These are phyloP conservation scores for Drosophila sordidapex DNA, from an alignment of 2,888 invertebrate species.

Conservation along the genomic window DNA sequence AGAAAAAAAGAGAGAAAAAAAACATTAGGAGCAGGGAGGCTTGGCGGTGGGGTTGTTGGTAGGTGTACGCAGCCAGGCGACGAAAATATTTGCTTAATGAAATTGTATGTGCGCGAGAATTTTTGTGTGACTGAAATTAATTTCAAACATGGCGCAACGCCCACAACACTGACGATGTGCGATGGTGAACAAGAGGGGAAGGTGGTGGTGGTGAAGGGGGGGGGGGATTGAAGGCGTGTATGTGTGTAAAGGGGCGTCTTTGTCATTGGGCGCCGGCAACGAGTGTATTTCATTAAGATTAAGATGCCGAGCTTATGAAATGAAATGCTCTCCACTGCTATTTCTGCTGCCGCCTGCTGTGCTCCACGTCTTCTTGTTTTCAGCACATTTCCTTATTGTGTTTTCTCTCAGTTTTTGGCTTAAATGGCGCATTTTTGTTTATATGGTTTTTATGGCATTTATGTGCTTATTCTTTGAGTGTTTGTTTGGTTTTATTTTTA, in stretches of 20 bases:
- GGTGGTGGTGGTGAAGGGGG: neutral
- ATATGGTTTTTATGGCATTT: constrained; percentile 62
- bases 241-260: constrained; percentile 7
- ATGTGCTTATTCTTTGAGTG: constrained; percentile 61
- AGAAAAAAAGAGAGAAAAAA: constrained; percentile 2
- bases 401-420: constrained; percentile 45
- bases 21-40: constrained; percentile 3
- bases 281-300: constrained; percentile 71
- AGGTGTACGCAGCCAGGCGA: constrained; percentile 50
- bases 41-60: neutral
- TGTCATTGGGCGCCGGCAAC: constrained; percentile 42
- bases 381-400: constrained; percentile 40
- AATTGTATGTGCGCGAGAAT: constrained; percentile 78
- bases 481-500: constrained; percentile 65
- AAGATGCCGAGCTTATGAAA: constrained; percentile 72
- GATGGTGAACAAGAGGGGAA: neutral
- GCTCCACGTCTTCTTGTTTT: constrained; percentile 11
- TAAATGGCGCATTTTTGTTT: constrained; percentile 56
- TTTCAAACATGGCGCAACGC: constrained; percentile 66
- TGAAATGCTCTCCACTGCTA: constrained; percentile 47
- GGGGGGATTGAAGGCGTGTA: neutral
- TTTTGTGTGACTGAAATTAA: constrained; percentile 78
- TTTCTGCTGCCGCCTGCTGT: constrained; percentile 24
- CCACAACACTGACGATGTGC: constrained; percentile 23
- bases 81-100: constrained; percentile 79